Base-by-base conservation (phyloP, 2,797 vertebrate genomes). In the Yasuhikotakia modesta region DNA sequence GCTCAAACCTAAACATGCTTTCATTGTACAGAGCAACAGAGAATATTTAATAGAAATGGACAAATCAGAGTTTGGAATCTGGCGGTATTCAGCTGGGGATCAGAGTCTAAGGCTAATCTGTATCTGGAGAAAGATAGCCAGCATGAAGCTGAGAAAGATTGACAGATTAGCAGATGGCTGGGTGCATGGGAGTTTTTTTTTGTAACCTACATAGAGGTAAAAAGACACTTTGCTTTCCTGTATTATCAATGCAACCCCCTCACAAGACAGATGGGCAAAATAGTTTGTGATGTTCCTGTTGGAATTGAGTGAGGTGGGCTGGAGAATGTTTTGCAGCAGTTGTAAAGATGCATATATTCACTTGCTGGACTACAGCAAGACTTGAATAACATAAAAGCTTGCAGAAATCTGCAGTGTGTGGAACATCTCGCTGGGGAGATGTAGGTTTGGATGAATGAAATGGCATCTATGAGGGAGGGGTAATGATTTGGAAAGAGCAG, bases 141-240 rank as follows among this genome's bases (percentile, higher is more conserved):
- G 43, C 21, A 50, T 52, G 16, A 5, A 21, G 57, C 46, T 70
- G 67, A 68, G 22, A 53, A 63, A 16, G 58, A 77, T n/a, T 11
- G 57, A 50, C 22, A 13, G 53, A 69, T 61, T 27, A 61, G n/a
- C 55, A 77, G 55, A 77, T 70, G 75, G 75, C 76, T 70, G 46
- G 67, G 64, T 53, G 53, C 46, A 22, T 71, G 58, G 14, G 46
- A 24, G 53, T 57, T 21, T 45, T 78, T 45, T 78, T 78, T 50
- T 70, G 14, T 53, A 45, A 53, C 21, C 46, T 60, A 64, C 21
- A 78, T 45, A 17, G 17, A 71, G 32, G 63, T 78, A 57, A 70
- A 71, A 78, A 46, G 48, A 53, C 58, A 53, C 17, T 46, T 71
- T 22, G 4, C 32, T 55, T 21, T 64, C 32, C 53, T 78, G 64